Conservation (phyloP, 2,888 invertebrate genomes). For the Xiphydria camelus region DNA sequence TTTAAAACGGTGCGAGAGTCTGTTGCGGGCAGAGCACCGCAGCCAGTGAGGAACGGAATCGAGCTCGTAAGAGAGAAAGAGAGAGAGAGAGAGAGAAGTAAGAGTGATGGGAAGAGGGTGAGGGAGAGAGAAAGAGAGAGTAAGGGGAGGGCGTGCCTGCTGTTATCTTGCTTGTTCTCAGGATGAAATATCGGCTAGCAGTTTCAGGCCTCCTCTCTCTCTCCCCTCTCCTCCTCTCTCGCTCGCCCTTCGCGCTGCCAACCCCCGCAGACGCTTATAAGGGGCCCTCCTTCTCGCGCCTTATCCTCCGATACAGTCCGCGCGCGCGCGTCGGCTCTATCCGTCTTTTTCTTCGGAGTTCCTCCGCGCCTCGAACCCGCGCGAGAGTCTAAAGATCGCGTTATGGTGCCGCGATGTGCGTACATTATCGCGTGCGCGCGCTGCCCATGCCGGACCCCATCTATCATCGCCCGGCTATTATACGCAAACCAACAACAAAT, state of each 20-base stretch:
- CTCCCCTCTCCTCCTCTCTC: conserved; percentile 18
- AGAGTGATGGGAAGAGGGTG: conserved; percentile 2
- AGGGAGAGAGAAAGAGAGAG: conserved; percentile 11
- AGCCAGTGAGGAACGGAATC: conserved; percentile 20
- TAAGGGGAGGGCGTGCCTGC: conserved; percentile 36
- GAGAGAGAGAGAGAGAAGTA: conserved; percentile 19
- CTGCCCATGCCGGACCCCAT: too few species aligned
- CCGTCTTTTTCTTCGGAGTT: too few species aligned
- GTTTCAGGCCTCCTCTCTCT: conserved; percentile 35
- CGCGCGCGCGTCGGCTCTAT: conserved; percentile 8
- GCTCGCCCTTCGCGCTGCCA: neutral
- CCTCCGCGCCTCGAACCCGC: conserved; percentile 12
- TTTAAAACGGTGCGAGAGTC: conserved; percentile 29
- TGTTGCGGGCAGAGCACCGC: conserved; percentile 28
- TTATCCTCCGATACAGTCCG: too few species aligned
- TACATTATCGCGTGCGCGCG: too few species aligned
- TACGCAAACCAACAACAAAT: too few species aligned
- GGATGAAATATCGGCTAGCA: conserved; percentile 54
- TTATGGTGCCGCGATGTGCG: too few species aligned
- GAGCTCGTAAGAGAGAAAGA: conserved; percentile 21
- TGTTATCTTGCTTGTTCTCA: conserved; percentile 53
- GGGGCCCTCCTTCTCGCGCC: too few species aligned
- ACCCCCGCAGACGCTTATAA: neutral
- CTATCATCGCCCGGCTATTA: too few species aligned
- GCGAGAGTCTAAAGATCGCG: conserved; percentile 2